phyloP scores from a whole-genome alignment of 2,113 vertebrate genomes.

The Prionailurus bengalensis region DNA sequence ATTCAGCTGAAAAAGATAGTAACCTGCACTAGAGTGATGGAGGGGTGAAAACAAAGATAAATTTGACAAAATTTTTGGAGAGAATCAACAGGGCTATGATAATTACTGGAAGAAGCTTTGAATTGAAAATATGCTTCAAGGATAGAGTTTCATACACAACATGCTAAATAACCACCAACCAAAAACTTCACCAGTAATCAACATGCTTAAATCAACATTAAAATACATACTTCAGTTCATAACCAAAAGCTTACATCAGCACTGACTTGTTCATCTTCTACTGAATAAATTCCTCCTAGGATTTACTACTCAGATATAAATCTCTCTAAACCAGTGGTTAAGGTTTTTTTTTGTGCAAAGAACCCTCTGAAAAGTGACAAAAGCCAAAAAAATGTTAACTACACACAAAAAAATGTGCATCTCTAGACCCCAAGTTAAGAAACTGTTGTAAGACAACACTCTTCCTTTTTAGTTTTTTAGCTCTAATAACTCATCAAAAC shows the following conservation, averaged over 20 bases:
- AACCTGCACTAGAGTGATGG: neutral
- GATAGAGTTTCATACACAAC: conserved; percentile 50
- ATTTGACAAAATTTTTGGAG: neutral
- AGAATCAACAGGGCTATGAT: neutral
- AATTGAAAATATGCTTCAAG: conserved; percentile 56
- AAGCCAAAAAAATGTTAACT: conserved; percentile 31
- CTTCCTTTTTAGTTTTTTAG: neutral
- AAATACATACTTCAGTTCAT: conserved; percentile 4
- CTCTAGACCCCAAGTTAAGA: conserved; percentile 11
- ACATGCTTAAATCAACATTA: conserved; percentile 30
- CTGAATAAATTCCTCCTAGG: conserved; percentile 10
- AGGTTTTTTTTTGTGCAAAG: neutral
- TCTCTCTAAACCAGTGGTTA: conserved; percentile 19
- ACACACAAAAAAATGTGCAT: neutral
- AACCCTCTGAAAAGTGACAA: conserved; percentile 55
- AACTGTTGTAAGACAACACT: conserved; percentile 1
- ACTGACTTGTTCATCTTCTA: neutral
- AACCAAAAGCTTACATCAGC: neutral
- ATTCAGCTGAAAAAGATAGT: neutral
- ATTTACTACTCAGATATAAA: conserved; percentile 48
- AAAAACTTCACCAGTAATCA: conserved; percentile 53
- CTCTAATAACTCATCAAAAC: conserved; percentile 47
- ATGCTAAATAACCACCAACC: conserved; percentile 56
- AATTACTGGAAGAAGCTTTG: conserved; percentile 16
- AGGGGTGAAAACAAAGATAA: neutral